A percentile compares a stretch with the other conserved stretches of the same genome.
Conservation (phyloP, 2,113 vertebrate species). For the Physeter macrocephalus region DNA sequence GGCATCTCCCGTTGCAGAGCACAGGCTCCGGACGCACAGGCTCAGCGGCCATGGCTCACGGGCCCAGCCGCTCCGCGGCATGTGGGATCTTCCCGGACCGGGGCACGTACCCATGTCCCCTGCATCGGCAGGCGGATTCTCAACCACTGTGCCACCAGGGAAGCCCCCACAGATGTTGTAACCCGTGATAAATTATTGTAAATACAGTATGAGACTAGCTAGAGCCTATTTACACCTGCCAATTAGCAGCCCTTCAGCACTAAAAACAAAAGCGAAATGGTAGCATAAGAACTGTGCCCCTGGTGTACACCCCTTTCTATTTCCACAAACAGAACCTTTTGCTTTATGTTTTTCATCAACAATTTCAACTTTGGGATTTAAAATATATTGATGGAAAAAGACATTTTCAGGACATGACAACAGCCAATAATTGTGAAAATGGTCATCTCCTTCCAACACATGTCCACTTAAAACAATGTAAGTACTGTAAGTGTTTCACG, state of each 20-base stretch:
- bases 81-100: too few species aligned
- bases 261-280: conserved; percentile 79
- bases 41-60: too few species aligned
- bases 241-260: conserved; percentile 76
- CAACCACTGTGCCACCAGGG: too few species aligned
- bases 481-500: conserved; percentile 62
- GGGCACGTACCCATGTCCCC: too few species aligned
- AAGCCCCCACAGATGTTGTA: conserved; percentile 66
- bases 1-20: too few species aligned
- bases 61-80: too few species aligned
- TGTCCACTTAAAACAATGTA: conserved; percentile 66
- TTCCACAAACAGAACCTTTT: conserved; percentile 61
- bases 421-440: conserved; percentile 77
- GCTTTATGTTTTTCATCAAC: conserved; percentile 78
- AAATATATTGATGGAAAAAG: conserved; percentile 77
- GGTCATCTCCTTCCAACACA: conserved; percentile 74
- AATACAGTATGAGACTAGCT: conserved; percentile 66
- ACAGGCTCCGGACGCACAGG: too few species aligned
- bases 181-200: conserved; percentile 52
- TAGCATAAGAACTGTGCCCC: conserved; percentile 75
- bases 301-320: conserved; percentile 75
- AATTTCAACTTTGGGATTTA: conserved; percentile 78
- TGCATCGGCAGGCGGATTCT: too few species aligned
- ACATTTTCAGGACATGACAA: conserved; percentile 74
- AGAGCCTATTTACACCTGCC: conserved; percentile 76